Evolutionary conservation across 2,888 invertebrate species (phyloP).

Genomic region (Bruchidius siliquastri): DNA sequence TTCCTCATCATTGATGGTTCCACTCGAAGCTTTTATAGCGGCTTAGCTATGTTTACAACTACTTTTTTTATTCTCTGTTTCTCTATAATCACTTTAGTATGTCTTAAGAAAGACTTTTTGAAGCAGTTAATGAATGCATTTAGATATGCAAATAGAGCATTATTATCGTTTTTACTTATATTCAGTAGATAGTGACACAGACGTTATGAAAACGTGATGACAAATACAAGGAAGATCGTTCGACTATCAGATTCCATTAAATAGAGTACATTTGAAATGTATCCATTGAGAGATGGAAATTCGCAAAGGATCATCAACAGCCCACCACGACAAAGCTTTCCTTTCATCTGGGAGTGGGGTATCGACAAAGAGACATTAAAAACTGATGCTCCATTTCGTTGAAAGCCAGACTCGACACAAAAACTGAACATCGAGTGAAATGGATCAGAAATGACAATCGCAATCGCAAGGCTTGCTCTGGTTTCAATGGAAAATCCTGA

Average conservation of each 20-base stretch:
- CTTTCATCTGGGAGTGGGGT: not conserved
- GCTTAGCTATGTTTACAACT: too few species aligned
- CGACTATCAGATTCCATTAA: not conserved
- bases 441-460: conserved; percentile 34
- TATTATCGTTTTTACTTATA: too few species aligned
- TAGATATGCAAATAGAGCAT: too few species aligned
- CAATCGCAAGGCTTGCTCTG: conserved; percentile 17
- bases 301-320: not conserved
- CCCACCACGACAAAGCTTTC: not conserved
- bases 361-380: conserved; percentile 1
- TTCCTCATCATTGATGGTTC: too few species aligned
- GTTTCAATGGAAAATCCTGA: conserved; percentile 8
- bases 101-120: too few species aligned
- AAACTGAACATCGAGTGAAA: conserved; percentile 31
- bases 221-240: not conserved
- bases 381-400: conserved; percentile 23
- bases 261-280: not conserved
- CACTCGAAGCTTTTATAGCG: too few species aligned
- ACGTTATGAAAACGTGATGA: too few species aligned
- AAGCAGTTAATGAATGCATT: too few species aligned
- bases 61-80: too few species aligned
- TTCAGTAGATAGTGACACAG: too few species aligned
- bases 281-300: not conserved
- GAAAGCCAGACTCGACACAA: conserved; percentile 11
- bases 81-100: too few species aligned